phyloP scores from a whole-genome alignment of 2,797 vertebrate genomes.

The Xerus rutilus region DNA sequence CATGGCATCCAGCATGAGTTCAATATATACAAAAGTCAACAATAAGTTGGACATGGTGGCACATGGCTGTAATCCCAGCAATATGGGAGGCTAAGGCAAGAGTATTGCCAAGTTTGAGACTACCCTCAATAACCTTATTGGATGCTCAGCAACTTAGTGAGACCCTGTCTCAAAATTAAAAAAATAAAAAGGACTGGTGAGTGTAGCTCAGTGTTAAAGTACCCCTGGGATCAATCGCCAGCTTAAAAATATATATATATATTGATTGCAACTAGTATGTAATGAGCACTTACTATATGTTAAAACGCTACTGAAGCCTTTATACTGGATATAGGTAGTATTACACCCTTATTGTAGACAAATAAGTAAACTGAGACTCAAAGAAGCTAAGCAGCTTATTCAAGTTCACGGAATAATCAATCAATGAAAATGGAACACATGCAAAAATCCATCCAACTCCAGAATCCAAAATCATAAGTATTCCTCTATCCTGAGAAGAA shows the following conservation, averaged over 20 bases:
- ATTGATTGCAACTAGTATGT: conserved; percentile 8
- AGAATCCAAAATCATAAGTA: neutral
- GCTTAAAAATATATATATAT: neutral
- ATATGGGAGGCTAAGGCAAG: too few relatives aligned
- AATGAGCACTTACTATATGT: neutral
- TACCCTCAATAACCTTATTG: neutral
- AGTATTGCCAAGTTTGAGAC: neutral
- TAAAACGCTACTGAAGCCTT: neutral
- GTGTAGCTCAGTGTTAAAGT: too few relatives aligned
- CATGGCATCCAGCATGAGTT: neutral
- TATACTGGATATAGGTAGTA: neutral
- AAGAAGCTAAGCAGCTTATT: neutral
- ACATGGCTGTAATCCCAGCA: too few relatives aligned
- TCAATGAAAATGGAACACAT: neutral
- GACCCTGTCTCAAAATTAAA: neutral
- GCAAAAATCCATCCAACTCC: neutral
- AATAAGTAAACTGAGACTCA: neutral
- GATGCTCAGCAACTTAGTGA: neutral
- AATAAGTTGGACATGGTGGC: too few relatives aligned
- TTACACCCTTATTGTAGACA: neutral
- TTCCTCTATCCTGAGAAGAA: neutral
- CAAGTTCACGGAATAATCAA: neutral
- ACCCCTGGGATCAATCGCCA: too few relatives aligned
- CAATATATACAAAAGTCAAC: neutral
- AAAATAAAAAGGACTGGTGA: neutral